Percentiles rank a stretch among this genome's conserved stretches.
Conservation (phyloP, 2,797 vertebrate species). For the Aquila chrysaetos region DNA sequence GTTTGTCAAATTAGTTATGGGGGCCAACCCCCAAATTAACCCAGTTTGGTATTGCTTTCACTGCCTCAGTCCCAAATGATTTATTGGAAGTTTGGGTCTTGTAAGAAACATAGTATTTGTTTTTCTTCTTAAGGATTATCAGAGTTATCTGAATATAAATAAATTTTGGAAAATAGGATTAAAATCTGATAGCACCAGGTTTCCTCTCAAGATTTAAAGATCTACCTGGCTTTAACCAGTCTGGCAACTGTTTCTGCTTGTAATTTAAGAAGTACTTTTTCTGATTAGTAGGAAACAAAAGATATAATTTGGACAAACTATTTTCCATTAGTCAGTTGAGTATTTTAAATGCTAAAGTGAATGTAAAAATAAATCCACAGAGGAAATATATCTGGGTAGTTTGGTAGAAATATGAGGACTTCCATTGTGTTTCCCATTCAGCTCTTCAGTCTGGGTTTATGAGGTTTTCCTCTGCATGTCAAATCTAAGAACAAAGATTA, state of each 20-base stretch:
- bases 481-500: background rate
- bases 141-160: background rate
- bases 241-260: background rate
- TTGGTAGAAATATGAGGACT: background rate
- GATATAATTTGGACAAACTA: background rate
- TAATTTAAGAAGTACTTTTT: background rate
- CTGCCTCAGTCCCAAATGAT: background rate
- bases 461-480: background rate
- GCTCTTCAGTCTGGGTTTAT: background rate
- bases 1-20: conserved; percentile 24
- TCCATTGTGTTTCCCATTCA: background rate
- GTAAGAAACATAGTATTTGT: background rate
- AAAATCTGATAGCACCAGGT: background rate
- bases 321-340: background rate
- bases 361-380: background rate
- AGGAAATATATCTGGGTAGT: background rate
- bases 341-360: background rate
- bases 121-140: background rate
- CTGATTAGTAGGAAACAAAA: background rate
- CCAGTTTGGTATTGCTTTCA: conserved; percentile 2
- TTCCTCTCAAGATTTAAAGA: background rate
- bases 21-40: conserved; percentile 11
- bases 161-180: background rate
- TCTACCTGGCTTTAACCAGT: background rate
- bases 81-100: conserved; percentile 9